These are phyloP conservation scores for Xiphorhynchus erythropygius DNA, from an alignment of 2,797 vertebrate species.

Conservation along the genomic window DNA sequence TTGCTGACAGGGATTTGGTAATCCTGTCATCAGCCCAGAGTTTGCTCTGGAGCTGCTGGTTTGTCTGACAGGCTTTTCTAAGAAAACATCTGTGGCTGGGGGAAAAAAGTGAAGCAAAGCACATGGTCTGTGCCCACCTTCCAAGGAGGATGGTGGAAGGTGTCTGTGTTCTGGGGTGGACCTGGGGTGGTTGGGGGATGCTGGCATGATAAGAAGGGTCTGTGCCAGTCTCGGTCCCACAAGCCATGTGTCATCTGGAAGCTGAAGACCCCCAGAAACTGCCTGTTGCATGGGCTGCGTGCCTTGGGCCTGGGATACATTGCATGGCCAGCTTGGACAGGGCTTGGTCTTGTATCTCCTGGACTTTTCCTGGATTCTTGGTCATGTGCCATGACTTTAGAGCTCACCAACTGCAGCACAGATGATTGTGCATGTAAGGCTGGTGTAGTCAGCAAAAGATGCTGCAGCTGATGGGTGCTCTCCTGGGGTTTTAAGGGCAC, in stretches of 20 bases:
- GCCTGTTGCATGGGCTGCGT: rapidly evolving
- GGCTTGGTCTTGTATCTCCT: neutral
- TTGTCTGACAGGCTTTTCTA: neutral
- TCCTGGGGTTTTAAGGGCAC: neutral
- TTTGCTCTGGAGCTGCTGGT: neutral
- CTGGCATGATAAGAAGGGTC: neutral
- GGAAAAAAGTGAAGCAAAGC: neutral
- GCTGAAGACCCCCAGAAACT: neutral
- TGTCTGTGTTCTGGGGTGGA: rapidly evolving
- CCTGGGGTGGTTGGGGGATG: neutral
- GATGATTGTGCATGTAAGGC: rapidly evolving
- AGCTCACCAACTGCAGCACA: neutral
- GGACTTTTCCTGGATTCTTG: neutral
- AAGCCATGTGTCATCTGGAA: neutral
- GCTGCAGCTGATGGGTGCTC: neutral
- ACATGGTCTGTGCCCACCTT: neutral
- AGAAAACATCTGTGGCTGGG: neutral
- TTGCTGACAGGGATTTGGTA: slow-evolving; percentile 11
- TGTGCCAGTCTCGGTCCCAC: neutral
- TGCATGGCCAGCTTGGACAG: rapidly evolving
- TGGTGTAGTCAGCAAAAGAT: neutral
- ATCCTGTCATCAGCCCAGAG: neutral
- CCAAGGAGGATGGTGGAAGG: neutral
- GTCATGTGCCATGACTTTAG: rapidly evolving
- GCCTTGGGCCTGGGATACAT: rapidly evolving